Conservation (phyloP, 1,140 invertebrate species). For the Phymastichus coffea region DNA sequence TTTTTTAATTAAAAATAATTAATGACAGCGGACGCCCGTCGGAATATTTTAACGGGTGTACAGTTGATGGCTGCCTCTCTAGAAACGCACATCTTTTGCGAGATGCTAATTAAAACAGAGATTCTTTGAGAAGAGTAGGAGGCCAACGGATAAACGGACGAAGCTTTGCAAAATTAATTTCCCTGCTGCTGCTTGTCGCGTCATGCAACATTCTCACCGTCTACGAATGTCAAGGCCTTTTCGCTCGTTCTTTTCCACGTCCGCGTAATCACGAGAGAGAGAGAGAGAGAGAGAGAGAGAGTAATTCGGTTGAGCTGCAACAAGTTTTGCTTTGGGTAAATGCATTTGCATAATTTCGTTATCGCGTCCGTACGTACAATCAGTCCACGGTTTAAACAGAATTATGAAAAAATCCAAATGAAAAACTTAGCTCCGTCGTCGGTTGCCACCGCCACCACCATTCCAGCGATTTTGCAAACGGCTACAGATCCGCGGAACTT, state of each 20-base stretch:
- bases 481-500: too few relatives aligned
- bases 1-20: too few relatives aligned
- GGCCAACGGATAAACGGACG: too few relatives aligned
- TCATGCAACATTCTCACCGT: background rate
- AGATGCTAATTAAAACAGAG: background rate
- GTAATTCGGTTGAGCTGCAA: background rate
- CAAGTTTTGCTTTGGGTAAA: background rate
- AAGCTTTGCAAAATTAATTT: background rate
- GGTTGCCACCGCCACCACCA: too few relatives aligned
- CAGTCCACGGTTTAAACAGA: background rate
- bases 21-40: too few relatives aligned
- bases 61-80: too few relatives aligned
- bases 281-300: background rate
- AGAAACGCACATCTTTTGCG: too few relatives aligned
- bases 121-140: background rate
- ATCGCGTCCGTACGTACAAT: background rate
- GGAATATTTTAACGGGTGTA: too few relatives aligned
- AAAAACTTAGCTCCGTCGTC: background rate
- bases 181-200: background rate
- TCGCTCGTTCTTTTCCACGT: background rate
- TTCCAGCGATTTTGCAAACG: too few relatives aligned
- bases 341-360: conserved; percentile 13
- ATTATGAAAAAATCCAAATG: background rate
- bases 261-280: too few relatives aligned
- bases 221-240: background rate